Evolutionary conservation across 2,113 vertebrate species (phyloP), one percentile per base, ranked within the genome.

Genomic region (Bubo bubo): DNA sequence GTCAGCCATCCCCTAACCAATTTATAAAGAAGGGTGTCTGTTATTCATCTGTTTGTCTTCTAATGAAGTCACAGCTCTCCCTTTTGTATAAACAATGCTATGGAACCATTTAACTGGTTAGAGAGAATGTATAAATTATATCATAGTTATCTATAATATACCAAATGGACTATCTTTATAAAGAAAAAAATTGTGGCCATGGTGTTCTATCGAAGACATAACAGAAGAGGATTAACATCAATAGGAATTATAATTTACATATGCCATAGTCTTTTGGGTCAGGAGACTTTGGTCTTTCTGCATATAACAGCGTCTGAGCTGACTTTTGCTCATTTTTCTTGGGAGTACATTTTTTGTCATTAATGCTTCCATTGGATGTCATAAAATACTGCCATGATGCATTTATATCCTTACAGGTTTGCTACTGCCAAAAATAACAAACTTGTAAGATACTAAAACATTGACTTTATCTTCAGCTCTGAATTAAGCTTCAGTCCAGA

Each of bases 401-500:
- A 39, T 68, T 92, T 89, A 88, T 39, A 27, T 79, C 45, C 62
- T 75, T 95, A 70, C 17, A 93, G 79, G 43, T 93, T 92, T 95
- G 93, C 83, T 88, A 85, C 91, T 92, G 91, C 53, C 47, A 72
- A 76, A 85, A 71, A 34, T 37, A 71, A 41, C 90, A 97, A 94
- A 94, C 68, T 56, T 9, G 0, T 14, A 94, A 86, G 85, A 95
- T 93, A 91, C 30, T 96, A 89, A 94, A 95, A 62, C 63, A 85
- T 52, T 79, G 89, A 86, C 35, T 94, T 95, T 73, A 85, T 83
- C 67, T 90, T 84, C 89, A 86, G 21, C 81, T 95, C 82, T 82
- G 86, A 95, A 95, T 67, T 90, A 81, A 86, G 47, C 32, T 93
- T 74, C 62, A 70, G 41, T 88, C 52, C 49, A 79, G 91, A 67